Evolutionary conservation across 2,888 invertebrate species (phyloP).

Genomic region (Hartigia nigra): DNA sequence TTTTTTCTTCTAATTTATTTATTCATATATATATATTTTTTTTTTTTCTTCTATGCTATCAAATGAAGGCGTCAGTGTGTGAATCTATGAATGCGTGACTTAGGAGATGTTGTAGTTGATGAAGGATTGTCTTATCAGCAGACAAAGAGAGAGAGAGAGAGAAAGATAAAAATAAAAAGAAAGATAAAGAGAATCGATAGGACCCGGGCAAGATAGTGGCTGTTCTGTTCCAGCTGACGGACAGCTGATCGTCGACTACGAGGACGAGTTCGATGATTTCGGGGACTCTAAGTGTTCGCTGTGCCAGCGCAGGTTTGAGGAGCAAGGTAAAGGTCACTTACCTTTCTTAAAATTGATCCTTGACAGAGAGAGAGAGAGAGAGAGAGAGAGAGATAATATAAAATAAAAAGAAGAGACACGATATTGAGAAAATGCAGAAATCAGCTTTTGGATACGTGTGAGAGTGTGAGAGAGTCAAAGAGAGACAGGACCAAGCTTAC

Average conservation of each 20-base stretch:
- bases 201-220: slow-evolving; percentile 64
- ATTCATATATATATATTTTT: background rate
- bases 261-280: slow-evolving; percentile 67
- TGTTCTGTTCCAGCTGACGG: slow-evolving; percentile 74
- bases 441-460: background rate
- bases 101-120: background rate
- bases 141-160: slow-evolving; percentile 20
- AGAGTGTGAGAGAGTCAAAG: slow-evolving; percentile 32
- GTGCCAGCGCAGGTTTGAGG: slow-evolving; percentile 82
- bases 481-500: slow-evolving; percentile 62
- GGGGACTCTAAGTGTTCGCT: slow-evolving; percentile 77
- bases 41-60: background rate
- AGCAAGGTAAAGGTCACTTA: slow-evolving; percentile 74
- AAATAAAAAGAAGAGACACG: slow-evolving; percentile 11
- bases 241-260: slow-evolving; percentile 74
- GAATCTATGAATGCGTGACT: background rate
- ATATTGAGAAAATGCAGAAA: background rate
- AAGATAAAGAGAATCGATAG: slow-evolving; percentile 23
- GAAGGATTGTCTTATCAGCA: background rate
- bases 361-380: slow-evolving; percentile 10
- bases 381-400: slow-evolving; percentile 17
- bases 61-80: background rate
- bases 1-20: background rate
- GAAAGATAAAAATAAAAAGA: slow-evolving; percentile 29
- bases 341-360: slow-evolving; percentile 18